phyloP scores from a whole-genome alignment of 2,797 vertebrate genomes.

The Malurus splendens region DNA sequence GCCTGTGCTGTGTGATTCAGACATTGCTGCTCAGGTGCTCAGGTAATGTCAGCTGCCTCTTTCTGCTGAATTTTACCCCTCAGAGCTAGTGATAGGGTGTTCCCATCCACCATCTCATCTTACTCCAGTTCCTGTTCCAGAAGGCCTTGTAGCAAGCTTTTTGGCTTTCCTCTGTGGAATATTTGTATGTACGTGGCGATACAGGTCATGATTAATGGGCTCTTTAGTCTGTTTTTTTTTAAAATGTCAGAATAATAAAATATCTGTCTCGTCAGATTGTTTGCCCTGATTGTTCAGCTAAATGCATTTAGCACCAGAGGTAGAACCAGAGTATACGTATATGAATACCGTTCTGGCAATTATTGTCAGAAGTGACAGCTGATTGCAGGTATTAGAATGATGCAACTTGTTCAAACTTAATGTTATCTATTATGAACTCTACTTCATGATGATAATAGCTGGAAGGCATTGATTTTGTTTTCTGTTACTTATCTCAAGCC shows the following conservation, averaged over 20 bases:
- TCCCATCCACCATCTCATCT: not conserved
- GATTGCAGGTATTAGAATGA: slow-evolving; percentile 71
- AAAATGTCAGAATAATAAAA: slow-evolving; percentile 48
- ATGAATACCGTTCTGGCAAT: slow-evolving; percentile 53
- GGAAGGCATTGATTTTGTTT: slow-evolving; percentile 79
- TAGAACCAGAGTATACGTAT: slow-evolving; percentile 19
- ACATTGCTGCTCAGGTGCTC: not conserved
- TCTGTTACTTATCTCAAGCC: slow-evolving; percentile 72
- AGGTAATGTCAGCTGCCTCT: not conserved
- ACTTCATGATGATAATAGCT: slow-evolving; percentile 75
- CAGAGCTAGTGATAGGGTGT: not conserved
- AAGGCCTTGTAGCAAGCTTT: not conserved
- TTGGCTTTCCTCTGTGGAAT: slow-evolving; percentile 37
- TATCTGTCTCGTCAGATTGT: slow-evolving; percentile 18
- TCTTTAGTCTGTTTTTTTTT: slow-evolving; percentile 13
- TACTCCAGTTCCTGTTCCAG: slow-evolving; percentile 8
- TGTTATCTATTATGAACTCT: slow-evolving; percentile 75
- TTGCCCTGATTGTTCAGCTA: slow-evolving; percentile 50
- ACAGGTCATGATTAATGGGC: slow-evolving; percentile 55
- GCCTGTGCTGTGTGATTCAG: not conserved
- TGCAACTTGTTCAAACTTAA: slow-evolving; percentile 75
- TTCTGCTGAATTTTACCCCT: not conserved
- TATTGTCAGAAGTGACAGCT: slow-evolving; percentile 67
- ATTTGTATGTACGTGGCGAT: slow-evolving; percentile 34
- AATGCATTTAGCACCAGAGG: slow-evolving; percentile 50